Evolutionary conservation across 2,113 vertebrate species (phyloP).

Genomic region (Ascaphus truei): DNA sequence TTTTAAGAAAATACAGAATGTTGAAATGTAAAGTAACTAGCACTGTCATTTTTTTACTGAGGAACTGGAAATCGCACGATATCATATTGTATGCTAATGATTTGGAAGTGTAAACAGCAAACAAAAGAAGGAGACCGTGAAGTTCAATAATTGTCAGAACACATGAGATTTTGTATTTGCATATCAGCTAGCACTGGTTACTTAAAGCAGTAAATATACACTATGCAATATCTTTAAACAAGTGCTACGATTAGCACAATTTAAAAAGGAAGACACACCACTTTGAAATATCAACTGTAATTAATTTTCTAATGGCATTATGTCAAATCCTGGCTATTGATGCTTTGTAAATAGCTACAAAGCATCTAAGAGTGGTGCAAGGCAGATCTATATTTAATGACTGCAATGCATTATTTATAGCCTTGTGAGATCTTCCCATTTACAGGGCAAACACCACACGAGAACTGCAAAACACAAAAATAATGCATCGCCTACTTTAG

Average conservation of each 20-base stretch:
- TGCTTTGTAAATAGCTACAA: constrained; percentile 42
- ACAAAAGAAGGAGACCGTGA: no score
- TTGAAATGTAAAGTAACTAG: no score
- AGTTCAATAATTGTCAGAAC: no score
- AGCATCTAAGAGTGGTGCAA: constrained; percentile 55
- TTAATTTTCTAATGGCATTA: constrained; percentile 44
- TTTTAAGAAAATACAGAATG: no score
- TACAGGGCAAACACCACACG: constrained; percentile 44
- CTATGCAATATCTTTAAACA: no score
- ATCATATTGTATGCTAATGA: no score
- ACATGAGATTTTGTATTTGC: no score
- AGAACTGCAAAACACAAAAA: constrained; percentile 40
- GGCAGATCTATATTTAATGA: constrained; percentile 67
- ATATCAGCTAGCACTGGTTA: no score
- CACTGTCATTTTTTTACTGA: no score
- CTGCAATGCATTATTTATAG: constrained; percentile 66
- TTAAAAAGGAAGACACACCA: constrained; percentile 24
- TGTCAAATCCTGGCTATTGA: constrained; percentile 38
- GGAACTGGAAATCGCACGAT: no score
- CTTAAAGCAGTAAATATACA: no score
- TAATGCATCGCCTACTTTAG: constrained; percentile 48
- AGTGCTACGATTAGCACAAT: background rate
- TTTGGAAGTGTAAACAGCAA: no score
- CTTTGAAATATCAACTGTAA: constrained; percentile 36
- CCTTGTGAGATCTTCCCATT: constrained; percentile 48